Evolutionary conservation across 2,113 vertebrate genomes (phyloP).

Genomic region (Thymallus thymallus): DNA sequence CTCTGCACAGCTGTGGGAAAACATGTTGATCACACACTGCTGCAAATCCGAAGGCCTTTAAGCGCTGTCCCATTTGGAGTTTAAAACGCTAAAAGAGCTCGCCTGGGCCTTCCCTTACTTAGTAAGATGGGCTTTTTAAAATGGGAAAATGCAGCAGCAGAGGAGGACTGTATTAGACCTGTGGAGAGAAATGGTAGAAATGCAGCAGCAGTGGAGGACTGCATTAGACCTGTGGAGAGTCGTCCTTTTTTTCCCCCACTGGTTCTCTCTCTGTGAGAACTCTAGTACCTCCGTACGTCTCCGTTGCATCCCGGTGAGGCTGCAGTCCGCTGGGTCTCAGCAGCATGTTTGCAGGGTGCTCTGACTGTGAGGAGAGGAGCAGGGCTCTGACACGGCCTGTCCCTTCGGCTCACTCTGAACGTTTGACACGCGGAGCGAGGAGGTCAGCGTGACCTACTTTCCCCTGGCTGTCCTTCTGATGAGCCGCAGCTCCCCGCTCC

Average conservation of each 20-base stretch:
- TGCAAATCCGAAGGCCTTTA: background rate
- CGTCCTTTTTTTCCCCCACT: background rate
- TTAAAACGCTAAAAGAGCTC: background rate
- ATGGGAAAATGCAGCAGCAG: no score
- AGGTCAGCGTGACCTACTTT: slow-evolving; percentile 73
- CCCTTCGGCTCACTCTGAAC: slow-evolving; percentile 68
- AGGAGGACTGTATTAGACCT: background rate
- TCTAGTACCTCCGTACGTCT: background rate
- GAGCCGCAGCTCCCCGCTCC: slow-evolving; percentile 51
- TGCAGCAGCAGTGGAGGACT: no score
- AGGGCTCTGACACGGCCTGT: slow-evolving; percentile 60
- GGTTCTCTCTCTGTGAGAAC: background rate
- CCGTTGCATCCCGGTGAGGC: background rate
- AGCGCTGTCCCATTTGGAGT: background rate
- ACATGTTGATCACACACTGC: no score
- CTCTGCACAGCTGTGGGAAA: no score
- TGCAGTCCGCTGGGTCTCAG: background rate
- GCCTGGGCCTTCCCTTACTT: background rate
- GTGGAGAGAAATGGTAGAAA: background rate
- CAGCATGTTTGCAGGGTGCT: background rate
- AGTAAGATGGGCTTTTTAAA: background rate
- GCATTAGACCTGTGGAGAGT: background rate
- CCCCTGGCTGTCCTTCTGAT: slow-evolving; percentile 62
- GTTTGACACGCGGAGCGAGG: slow-evolving; percentile 59
- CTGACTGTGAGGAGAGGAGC: slow-evolving; percentile 63